phyloP scores from a whole-genome alignment of 2,888 invertebrate species.

The Melanophora roralis region DNA sequence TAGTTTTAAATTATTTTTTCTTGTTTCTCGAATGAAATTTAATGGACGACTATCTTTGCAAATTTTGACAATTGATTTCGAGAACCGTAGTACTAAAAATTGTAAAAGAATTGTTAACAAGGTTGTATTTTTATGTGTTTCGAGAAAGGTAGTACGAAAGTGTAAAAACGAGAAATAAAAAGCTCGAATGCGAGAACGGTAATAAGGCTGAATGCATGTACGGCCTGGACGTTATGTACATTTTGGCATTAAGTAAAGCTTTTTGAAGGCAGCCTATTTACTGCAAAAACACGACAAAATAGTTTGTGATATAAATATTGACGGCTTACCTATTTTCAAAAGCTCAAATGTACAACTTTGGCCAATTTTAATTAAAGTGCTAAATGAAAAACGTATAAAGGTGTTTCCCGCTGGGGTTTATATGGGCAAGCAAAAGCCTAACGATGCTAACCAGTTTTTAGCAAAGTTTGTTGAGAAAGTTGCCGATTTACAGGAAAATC shows the following conservation, averaged over 20 bases:
- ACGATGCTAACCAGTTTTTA: constrained; percentile 28
- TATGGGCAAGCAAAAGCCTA: too few relatives aligned
- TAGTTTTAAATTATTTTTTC: background rate
- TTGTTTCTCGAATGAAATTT: background rate
- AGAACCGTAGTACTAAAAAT: background rate
- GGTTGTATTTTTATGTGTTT: background rate
- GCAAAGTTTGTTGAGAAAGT: constrained; percentile 35
- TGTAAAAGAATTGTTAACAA: too few relatives aligned
- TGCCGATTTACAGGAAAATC: background rate
- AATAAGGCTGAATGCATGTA: constrained; percentile 2
- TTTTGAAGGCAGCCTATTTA: too few relatives aligned
- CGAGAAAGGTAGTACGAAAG: background rate
- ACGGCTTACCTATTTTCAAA: too few relatives aligned
- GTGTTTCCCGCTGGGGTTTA: constrained; percentile 1
- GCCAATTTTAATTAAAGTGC: constrained; percentile 45
- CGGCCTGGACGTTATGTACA: too few relatives aligned
- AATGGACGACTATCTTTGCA: background rate
- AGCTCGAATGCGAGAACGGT: background rate
- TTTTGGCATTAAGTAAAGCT: too few relatives aligned
- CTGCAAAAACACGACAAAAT: too few relatives aligned
- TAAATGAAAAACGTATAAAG: constrained; percentile 39
- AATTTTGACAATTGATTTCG: background rate
- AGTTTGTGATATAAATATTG: too few relatives aligned
- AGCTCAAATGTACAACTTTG: too few relatives aligned
- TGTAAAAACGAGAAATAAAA: background rate